Conservation (phyloP, 2,797 vertebrate genomes). For the Brotogeris chrysoptera region DNA sequence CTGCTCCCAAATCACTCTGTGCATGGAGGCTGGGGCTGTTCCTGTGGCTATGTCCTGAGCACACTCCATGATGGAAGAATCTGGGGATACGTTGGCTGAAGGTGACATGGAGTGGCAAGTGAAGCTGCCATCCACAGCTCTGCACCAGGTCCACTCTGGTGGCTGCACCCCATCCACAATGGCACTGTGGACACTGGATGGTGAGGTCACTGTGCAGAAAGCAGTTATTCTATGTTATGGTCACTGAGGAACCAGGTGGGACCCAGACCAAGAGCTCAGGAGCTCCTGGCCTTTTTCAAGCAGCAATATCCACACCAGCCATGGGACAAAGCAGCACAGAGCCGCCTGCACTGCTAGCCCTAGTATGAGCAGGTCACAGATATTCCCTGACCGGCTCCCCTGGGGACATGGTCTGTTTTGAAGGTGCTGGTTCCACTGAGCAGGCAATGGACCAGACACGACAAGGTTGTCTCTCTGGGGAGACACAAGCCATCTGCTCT, state of each 20-base stretch:
- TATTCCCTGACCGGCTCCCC: fast-evolving
- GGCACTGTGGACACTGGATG: not conserved
- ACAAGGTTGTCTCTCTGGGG: not conserved
- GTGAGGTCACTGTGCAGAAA: fast-evolving
- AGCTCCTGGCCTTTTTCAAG: not conserved
- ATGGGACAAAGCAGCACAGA: not conserved
- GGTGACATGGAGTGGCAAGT: not conserved
- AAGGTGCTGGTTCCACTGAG: not conserved
- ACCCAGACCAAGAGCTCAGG: not conserved
- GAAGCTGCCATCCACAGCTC: not conserved
- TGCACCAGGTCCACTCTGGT: not conserved
- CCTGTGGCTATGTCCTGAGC: not conserved
- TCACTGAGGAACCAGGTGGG: not conserved
- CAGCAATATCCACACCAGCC: not conserved
- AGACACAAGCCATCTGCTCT: not conserved
- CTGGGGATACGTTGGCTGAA: not conserved
- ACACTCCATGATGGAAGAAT: not conserved
- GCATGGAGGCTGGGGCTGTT: not conserved
- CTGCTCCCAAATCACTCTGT: not conserved
- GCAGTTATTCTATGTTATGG: not conserved
- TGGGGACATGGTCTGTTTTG: not conserved
- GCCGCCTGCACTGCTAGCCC: not conserved
- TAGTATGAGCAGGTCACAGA: not conserved
- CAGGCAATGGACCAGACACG: not conserved
- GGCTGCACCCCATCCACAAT: not conserved